Conservation (phyloP, 53 echinoderm and acorn worm genomes). For the Luidia sarsii region DNA sequence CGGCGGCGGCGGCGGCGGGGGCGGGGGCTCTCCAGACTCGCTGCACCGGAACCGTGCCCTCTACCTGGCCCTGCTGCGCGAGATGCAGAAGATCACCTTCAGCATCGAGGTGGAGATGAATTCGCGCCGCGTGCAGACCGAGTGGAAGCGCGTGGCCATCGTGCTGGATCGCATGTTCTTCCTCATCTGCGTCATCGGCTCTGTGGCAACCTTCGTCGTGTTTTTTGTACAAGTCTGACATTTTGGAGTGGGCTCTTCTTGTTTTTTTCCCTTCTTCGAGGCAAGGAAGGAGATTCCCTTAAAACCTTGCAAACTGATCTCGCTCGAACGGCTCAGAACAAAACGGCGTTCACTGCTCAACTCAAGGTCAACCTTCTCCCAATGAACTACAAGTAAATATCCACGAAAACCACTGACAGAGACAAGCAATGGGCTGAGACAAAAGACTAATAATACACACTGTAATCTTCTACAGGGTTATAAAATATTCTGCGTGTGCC, state of each 20-base stretch:
- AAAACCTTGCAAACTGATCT: too few species aligned
- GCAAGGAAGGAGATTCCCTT: too few species aligned
- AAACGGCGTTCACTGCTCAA: too few species aligned
- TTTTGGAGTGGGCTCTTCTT: background rate
- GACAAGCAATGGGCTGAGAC: too few species aligned
- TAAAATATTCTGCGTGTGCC: too few species aligned
- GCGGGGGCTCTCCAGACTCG: constrained; percentile 21
- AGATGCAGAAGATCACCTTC: constrained; percentile 79
- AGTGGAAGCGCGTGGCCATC: constrained; percentile 91
- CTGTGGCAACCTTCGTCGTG: constrained; percentile 66
- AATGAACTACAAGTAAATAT: too few species aligned
- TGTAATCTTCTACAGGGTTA: too few species aligned
- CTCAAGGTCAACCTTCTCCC: too few species aligned
- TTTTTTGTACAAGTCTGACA: constrained; percentile 74
- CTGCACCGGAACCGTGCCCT: constrained; percentile 54
- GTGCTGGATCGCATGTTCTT: constrained; percentile 94
- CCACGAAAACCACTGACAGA: too few species aligned
- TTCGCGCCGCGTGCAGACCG: constrained; percentile 73
- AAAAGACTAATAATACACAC: too few species aligned
- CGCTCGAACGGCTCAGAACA: too few species aligned
- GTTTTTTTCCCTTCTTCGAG: too few species aligned
- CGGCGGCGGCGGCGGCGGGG: background rate
- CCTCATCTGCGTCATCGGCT: constrained; percentile 72
- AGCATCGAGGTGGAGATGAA: constrained; percentile 70
- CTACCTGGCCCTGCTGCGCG: constrained; percentile 71